Percentiles rank a stretch among this genome's conserved stretches.
phyloP scores from a whole-genome alignment of 2,797 vertebrate genomes.

The Pelodytes ibericus region DNA sequence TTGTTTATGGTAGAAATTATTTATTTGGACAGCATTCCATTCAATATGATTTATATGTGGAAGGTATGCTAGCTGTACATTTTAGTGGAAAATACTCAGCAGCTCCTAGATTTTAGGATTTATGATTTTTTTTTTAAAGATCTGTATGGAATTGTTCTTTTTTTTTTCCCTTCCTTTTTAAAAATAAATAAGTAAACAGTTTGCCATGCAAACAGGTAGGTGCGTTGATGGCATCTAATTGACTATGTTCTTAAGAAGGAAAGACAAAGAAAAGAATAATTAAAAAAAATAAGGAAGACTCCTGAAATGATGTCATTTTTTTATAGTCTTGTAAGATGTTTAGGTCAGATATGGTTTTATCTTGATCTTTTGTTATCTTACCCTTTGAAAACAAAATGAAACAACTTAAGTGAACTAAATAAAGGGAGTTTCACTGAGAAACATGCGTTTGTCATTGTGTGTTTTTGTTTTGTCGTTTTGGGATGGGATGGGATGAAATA shows the following conservation, averaged over 20 bases:
- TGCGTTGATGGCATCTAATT: slow-evolving; percentile 15
- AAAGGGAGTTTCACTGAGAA: slow-evolving; percentile 71
- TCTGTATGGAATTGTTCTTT: slow-evolving; percentile 67
- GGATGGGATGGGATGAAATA: slow-evolving; percentile 17
- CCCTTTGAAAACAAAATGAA: slow-evolving; percentile 65
- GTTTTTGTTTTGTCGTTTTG: slow-evolving; percentile 41
- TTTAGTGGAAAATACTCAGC: slow-evolving; percentile 80
- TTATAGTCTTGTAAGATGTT: slow-evolving; percentile 60
- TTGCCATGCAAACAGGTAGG: slow-evolving; percentile 59
- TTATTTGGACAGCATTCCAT: slow-evolving; percentile 83
- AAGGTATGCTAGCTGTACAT: slow-evolving; percentile 83
- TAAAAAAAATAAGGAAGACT: slow-evolving; percentile 36
- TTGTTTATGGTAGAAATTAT: slow-evolving; percentile 86
- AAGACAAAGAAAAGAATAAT: slow-evolving; percentile 15
- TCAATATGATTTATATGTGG: slow-evolving; percentile 80
- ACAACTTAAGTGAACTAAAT: slow-evolving; percentile 68
- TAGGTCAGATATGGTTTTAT: slow-evolving; percentile 63
- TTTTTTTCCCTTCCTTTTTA: slow-evolving; percentile 69
- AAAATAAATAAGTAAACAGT: slow-evolving; percentile 50
- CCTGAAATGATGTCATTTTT: slow-evolving; percentile 25
- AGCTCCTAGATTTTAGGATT: slow-evolving; percentile 77
- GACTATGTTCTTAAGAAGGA: slow-evolving; percentile 37
- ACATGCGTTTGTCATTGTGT: slow-evolving; percentile 59
- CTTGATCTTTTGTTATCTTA: slow-evolving; percentile 67
- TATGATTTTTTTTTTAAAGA: slow-evolving; percentile 65